Base-by-base conservation (phyloP, 2,888 invertebrate genomes). In the Balanococcus diminutus region DNA sequence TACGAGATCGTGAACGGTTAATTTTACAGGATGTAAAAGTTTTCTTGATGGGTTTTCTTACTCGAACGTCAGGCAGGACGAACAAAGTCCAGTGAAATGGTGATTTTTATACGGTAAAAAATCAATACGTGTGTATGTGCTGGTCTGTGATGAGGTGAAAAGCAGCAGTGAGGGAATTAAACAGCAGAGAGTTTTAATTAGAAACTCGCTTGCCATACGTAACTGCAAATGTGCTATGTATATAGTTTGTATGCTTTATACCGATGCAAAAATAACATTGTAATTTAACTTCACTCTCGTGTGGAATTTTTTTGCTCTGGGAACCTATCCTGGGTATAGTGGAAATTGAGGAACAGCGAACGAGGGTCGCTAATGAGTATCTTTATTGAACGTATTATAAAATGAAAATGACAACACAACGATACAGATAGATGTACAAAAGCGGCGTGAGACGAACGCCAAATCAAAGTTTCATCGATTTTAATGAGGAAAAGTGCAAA, bases 401-500 rank as follows among this genome's bases (percentile, higher is more conserved):
- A 75, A 75, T 75, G 75, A 75, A 75, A 75, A 75, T 75, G 75
- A 75, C 75, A 75, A 75, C 75, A 32, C 32, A 75, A 9, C 11
- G 22, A 36, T 36, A 36, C n/a, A n/a, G n/a, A 36, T 36, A 36
- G n/a, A 42, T 42, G 42, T 42, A 51, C 19, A 75, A 75, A 31
- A n/a, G 75, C 36, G 75, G 28, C 32, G 75, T 32, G 32, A 75
- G 32, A 75, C n/a, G 75, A 28, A 32, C 36, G 61, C n/a, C n/a
- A 75, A 75, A 75, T 75, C 75, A 75, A 75, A 75, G 75, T 36
- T 75, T 32, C 32, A 75, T 75, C 75, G 75, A 75, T 75, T 75
- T 75, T 75, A 75, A 75, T 75, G 75, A 75, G 75, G 75, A 75
- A 75, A 67, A 67, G 61, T 67, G 61, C 61, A 67, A 67, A 75